phyloP scores from a whole-genome alignment of 1,140 invertebrate species.

The Orius laevigatus region DNA sequence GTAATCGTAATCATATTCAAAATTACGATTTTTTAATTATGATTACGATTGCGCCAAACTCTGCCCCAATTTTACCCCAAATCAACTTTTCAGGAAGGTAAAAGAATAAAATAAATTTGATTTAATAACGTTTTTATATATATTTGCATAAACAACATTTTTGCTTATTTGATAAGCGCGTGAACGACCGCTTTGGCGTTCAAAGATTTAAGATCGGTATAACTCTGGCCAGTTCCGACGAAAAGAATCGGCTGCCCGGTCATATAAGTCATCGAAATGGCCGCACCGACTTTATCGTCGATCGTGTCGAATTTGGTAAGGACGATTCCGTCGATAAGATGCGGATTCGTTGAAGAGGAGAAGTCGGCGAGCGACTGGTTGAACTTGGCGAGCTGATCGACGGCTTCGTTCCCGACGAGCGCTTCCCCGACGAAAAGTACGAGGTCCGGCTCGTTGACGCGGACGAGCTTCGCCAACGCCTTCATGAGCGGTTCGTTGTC shows the following conservation, averaged over 20 bases:
- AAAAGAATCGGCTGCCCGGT: constrained; percentile 99
- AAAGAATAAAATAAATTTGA: too few species aligned
- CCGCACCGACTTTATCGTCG: constrained; percentile 96
- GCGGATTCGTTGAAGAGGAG: constrained; percentile 63
- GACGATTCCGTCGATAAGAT: constrained; percentile 94
- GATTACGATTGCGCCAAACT: too few species aligned
- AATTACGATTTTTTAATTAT: too few species aligned
- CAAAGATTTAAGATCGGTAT: constrained; percentile 90
- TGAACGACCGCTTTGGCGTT: constrained; percentile 95
- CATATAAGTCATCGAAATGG: constrained; percentile 99
- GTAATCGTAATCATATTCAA: too few species aligned
- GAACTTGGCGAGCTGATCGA: constrained; percentile 97
- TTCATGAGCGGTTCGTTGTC: constrained; percentile 98
- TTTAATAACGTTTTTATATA: too few species aligned
- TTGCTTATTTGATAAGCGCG: constrained; percentile 75
- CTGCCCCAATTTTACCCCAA: too few species aligned
- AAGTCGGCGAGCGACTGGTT: constrained; percentile 91
- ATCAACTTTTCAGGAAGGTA: too few species aligned
- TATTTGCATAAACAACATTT: too few species aligned
- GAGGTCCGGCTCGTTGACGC: constrained; percentile 86
- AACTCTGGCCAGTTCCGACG: constrained; percentile 98
- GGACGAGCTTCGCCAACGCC: constrained; percentile 76
- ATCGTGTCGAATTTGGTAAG: constrained; percentile 98
- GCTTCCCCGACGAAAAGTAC: constrained; percentile 98
- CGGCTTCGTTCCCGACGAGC: constrained; percentile 98